Base-by-base conservation (phyloP, 2,888 invertebrate species). In the Catocala nupta region DNA sequence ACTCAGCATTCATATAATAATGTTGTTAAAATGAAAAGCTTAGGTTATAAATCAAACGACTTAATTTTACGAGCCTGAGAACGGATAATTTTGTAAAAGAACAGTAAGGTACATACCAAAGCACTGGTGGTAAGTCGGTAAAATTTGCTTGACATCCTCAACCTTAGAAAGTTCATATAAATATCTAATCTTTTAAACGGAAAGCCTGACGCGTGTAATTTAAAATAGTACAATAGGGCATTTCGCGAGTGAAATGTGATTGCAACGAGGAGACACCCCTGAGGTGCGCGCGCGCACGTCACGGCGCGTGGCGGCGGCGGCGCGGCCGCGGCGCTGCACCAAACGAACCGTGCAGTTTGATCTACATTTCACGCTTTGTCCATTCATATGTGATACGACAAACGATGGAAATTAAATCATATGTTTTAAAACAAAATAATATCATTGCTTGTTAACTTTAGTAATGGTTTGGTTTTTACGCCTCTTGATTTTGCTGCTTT, bases 321-420 rank as follows among this genome's bases (percentile, higher is more conserved):
- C 65, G n/a, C 77, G 36, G 36, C 36, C 36, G 60, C 65, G 67
- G 54, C 68, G 61, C 62, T 59, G 48, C 61, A 51, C 52, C 71
- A 76, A 87, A 71, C 86, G 81, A 81, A 87, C 85, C 88, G 81
- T 89, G 81, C 71, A 81, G 75, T 72, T 69, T 88, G 90, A 73
- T 77, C 90, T 83, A 90, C 81, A 87, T 90, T 88, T 89, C 85
- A 88, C 84, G 88, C 85, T 68, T 74, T 78, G 71, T 66, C 78
- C 68, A 72, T 72, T 78, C 72, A 75, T 67, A 71, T 72, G 69
- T 76, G 62, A 64, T 72, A n/a, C n/a, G 72, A 71, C 68, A 67
- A 75, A 69, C 69, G 57, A 69, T 80, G 54, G 69, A 76, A 77
- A 75, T 74, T 71, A 63, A 73, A 80, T 72, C 61, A 75, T 70